Base-by-base conservation (phyloP, 2,113 vertebrate genomes). In the Corythoichthys intestinalis region DNA sequence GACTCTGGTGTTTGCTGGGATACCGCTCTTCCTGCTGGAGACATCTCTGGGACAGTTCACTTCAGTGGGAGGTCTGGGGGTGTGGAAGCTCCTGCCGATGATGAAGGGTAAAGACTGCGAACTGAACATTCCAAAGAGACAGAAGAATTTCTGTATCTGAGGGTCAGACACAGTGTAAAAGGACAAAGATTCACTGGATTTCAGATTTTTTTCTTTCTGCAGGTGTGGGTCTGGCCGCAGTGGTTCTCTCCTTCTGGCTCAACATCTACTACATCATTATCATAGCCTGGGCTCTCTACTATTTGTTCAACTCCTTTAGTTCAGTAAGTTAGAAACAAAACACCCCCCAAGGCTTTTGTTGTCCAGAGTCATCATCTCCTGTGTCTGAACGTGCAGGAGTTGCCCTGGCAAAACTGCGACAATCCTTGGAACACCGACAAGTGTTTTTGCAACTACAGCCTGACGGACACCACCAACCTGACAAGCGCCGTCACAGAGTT, bases 221-320 rank as follows among this genome's bases (percentile, higher is more conserved):
- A 96, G 95, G 95, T 37, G 95, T 96, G 9, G 95, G 95, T 2
- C 70, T 96, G 82, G 95, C 95, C 49, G 86, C 95, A 11, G 90
- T 94, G 49, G 92, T 96, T 48, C 86, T 96, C 67, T 94, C 95
- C 44, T 96, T 96, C 84, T 96, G 94, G 94, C 91, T 96, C 68
- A 96, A 96, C 84, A 93, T 95, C 83, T 96, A 96, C 78, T 96
- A 96, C 77, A 95, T 96, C 41, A 89, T 96, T 81, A 96, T 96
- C 75, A 96, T 96, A 0, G 91, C 95, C 78, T 96, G 95, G 95
- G 94, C 95, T 0, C 90, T 96, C 52, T 96, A 96, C 85, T 96
- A 96, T 66, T 90, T 96, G 57, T 96, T 96, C 90, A 94, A 89
- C 85, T 96, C 94, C 56, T 96, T 96, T 83, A 91, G 86, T 35